These are phyloP conservation scores for Grantiella picta DNA, from an alignment of 2,113 vertebrate genomes.

Conservation along the genomic window DNA sequence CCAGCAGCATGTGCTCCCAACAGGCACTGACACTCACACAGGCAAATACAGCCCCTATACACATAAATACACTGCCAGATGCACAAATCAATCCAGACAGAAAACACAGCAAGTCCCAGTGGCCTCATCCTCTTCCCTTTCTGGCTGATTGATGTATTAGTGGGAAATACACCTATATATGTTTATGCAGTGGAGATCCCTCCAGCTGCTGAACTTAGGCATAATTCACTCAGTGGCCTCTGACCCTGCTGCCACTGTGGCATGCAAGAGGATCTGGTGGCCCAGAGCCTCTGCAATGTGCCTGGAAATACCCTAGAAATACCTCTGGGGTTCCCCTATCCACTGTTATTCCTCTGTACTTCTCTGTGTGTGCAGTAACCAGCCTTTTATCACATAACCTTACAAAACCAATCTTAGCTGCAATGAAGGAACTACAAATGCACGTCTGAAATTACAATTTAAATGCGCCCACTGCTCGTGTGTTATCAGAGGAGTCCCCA, in stretches of 20 bases:
- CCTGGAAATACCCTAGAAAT: neutral
- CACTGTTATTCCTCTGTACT: neutral
- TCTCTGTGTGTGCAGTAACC: neutral
- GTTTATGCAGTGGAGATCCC: neutral
- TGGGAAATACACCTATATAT: neutral
- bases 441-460: neutral
- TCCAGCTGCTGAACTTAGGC: neutral
- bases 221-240: neutral
- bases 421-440: neutral
- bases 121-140: neutral
- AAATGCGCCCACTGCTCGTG: neutral
- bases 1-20: neutral
- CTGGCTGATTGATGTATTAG: neutral
- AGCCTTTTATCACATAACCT: neutral
- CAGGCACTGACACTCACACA: rapidly evolving
- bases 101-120: neutral
- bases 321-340: neutral
- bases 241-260: neutral
- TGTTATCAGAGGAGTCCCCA: neutral
- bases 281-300: neutral
- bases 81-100: neutral
- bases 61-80: neutral
- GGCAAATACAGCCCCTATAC: neutral
- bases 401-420: neutral
- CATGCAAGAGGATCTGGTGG: rapidly evolving